Base-by-base conservation (phyloP, 2,888 invertebrate genomes). In the Ichneumoninae sp. region DNA sequence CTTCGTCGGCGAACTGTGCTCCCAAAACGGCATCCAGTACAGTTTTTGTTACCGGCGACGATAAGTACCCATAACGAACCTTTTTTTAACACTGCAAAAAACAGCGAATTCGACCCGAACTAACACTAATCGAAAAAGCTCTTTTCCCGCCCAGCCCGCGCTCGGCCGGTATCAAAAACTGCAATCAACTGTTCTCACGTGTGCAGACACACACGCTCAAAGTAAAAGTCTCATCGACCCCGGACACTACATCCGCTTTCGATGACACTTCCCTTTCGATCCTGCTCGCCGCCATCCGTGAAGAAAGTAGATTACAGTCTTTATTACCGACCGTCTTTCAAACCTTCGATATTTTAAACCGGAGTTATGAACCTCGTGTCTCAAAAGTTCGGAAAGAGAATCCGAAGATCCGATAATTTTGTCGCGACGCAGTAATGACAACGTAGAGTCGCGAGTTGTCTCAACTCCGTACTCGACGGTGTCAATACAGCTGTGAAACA, bases 401-500 rank as follows among this genome's bases (percentile, higher is more conserved):
- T 33, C 13, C 1, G 5, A 33, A 10, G 30, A 13, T 63, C 30
- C 1, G 10, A 2, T 16, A 33, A 33, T 16, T 5, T 30, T 63
- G 6, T 30, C 26, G 16, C 63, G 16, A 26, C 30, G 1, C 19
- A 33, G 63, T 30, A 6, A 60, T 30, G 63, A 16, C 7, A 16
- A 13, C 6, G 16, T 13, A 10, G 30, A 52, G 19, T 50, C 33
- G 65, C 22, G 16, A 26, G 50, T 16, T 5, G 57, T 30, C 13
- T 65, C 33, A 50, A n/a, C 5, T 22, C n/a, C 63, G 52, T 36
- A 50, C 65, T 75, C 19, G 50, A 65, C 47, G 47, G n/a, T 63
- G 63, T 75, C 65, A 63, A 75, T 65, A 22, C 26, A 75, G 63
- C 30, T 33, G 50, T 65, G 63, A 40, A 74, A 75, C 65, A 76